phyloP scores from a whole-genome alignment of 2,113 vertebrate genomes.

The Anolis carolinensis region DNA sequence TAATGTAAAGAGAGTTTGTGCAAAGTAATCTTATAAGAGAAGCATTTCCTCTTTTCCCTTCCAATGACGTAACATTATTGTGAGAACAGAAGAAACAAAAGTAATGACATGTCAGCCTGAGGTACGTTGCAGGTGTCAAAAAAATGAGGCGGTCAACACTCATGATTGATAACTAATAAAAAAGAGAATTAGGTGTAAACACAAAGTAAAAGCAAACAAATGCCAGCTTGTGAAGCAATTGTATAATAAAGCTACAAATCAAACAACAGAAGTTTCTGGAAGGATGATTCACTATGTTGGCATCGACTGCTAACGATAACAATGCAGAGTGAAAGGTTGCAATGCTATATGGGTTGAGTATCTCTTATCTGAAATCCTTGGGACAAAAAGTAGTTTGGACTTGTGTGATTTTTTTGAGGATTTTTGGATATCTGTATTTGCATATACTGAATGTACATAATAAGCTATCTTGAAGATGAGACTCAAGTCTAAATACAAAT shows the following conservation, averaged over 20 bases:
- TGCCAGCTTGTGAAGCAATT: too few relatives aligned
- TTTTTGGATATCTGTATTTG: too few relatives aligned
- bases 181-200: neutral
- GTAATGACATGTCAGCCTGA: neutral
- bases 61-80: neutral
- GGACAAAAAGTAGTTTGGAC: too few relatives aligned
- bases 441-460: too few relatives aligned
- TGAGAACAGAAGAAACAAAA: neutral
- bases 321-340: too few relatives aligned
- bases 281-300: neutral
- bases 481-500: too few relatives aligned
- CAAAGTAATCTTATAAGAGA: neutral
- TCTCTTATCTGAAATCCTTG: too few relatives aligned
- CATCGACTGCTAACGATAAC: neutral
- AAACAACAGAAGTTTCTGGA: neutral
- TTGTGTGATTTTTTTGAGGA: too few relatives aligned
- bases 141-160: neutral
- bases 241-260: neutral
- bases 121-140: neutral
- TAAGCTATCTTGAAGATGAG: too few relatives aligned
- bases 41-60: neutral
- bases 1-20: neutral
- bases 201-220: neutral
- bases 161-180: neutral
- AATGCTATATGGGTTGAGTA: too few relatives aligned